Evolutionary conservation across 2,113 vertebrate species (phyloP).

Genomic region (Rhinoderma darwinii): DNA sequence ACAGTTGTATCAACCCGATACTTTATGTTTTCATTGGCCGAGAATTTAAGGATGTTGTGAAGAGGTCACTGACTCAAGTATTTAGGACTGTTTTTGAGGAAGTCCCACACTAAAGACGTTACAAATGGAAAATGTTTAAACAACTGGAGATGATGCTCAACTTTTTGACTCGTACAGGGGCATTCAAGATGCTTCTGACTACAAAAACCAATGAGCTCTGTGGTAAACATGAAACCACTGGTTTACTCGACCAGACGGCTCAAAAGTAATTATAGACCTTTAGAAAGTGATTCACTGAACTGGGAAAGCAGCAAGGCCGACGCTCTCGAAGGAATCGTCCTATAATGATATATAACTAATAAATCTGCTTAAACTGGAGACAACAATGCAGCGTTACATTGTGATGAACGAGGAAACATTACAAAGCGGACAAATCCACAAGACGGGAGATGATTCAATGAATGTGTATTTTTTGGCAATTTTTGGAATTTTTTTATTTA

Average conservation of each 20-base stretch:
- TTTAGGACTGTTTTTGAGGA: slow-evolving; percentile 25
- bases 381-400: neutral
- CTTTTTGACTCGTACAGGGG: neutral
- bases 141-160: neutral
- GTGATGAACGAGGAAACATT: neutral
- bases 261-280: neutral
- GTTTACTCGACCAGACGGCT: neutral
- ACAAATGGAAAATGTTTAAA: neutral
- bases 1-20: slow-evolving; percentile 64
- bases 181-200: neutral
- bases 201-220: neutral
- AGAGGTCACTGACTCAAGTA: slow-evolving; percentile 64
- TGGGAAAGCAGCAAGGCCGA: neutral
- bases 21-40: slow-evolving; percentile 63
- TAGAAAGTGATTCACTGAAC: neutral
- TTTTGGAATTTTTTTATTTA: neutral
- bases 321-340: too few relatives aligned
- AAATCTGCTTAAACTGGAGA: neutral
- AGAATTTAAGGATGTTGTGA: slow-evolving; percentile 63
- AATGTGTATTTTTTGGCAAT: neutral
- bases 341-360: neutral
- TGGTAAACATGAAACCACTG: neutral
- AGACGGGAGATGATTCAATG: neutral
- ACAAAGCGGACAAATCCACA: neutral
- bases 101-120: neutral